Evolutionary conservation across 2,113 vertebrate species (phyloP), one percentile per base, ranked within the genome.

Genomic region (Sebastes schlegelii): DNA sequence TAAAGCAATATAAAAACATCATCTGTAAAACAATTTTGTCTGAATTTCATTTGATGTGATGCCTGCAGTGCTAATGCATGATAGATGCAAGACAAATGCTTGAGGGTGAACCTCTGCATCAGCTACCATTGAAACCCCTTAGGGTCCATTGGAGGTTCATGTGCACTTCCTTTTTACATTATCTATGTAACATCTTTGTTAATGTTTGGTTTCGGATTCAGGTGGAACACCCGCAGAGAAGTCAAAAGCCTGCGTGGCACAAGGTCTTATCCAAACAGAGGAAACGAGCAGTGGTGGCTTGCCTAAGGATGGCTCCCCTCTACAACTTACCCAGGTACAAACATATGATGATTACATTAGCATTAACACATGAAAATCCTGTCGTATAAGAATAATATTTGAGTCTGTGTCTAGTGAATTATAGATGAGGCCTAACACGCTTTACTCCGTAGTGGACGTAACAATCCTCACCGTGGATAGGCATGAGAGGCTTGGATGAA

Each of bases 241-340:
- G 92, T 6, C 97, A 97, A 86, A 98, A 97, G 84, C 95, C 96
- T 4, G 94, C 96, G 0, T 96, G 97, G 96, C 95, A 97, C 81
- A 98, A 96, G n/a, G 90, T 99, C 11, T 91, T 99, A 1, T 98
- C 98, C 5, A 99, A 99, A 86, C 98, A 98, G 89, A 97, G 98
- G 78, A 98, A 98, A 89, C 95, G 97, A 85, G 98, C 98, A 0
- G 97, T 99, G 5, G 98, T 98, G 5, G 98, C 98, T 77, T 99
- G 98, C 79, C 97, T 99, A 70, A 95, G 97, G 80, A 99, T 99
- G 98, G 97, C 96, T 65, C 98, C 97, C 0, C 91, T 99, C 61
- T 99, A 99, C 89, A 99, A 99, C 74, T 90, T 99, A 51, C 97
- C 98, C 83, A 96, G 97, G 98, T 99, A 90, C 49, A 61, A 63